phyloP scores from a whole-genome alignment of 2,888 invertebrate genomes.

The Sinotaia quadrata region DNA sequence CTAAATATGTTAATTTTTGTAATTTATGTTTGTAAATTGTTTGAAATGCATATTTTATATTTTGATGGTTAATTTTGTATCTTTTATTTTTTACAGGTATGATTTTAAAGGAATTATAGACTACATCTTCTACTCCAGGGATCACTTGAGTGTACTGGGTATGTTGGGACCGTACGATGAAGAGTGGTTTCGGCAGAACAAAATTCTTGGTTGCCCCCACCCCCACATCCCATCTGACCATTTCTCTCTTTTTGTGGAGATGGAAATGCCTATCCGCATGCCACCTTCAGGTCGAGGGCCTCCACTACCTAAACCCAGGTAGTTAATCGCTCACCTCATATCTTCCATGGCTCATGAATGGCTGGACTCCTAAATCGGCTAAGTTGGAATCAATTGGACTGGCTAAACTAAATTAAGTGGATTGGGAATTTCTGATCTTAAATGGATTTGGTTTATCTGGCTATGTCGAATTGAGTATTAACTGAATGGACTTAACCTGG shows the following conservation, averaged over 20 bases:
- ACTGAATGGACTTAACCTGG: too few species aligned
- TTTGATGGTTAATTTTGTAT: neutral
- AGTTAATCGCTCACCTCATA: slow-evolving; percentile 12
- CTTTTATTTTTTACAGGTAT: slow-evolving; percentile 79
- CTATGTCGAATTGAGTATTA: too few species aligned
- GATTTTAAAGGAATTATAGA: slow-evolving; percentile 99
- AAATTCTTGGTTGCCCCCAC: slow-evolving; percentile 97
- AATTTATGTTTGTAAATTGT: neutral
- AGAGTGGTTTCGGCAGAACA: slow-evolving; percentile 86
- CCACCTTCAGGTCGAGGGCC: slow-evolving; percentile 14
- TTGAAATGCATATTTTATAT: neutral
- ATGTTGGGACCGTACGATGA: slow-evolving; percentile 93
- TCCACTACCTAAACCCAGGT: slow-evolving; percentile 20
- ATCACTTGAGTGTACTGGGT: slow-evolving; percentile 94
- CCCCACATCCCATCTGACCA: slow-evolving; percentile 91
- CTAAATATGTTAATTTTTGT: too few species aligned
- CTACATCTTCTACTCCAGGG: slow-evolving; percentile 98
- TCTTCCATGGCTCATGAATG: neutral
- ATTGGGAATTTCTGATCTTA: too few species aligned
- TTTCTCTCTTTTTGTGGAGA: slow-evolving; percentile 70
- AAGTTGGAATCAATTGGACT: too few species aligned
- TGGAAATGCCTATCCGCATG: slow-evolving; percentile 62
- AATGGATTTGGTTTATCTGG: too few species aligned
- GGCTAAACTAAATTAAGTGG: too few species aligned
- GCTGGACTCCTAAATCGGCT: too few species aligned